Conservation (phyloP, 2,113 vertebrate species). For the Tragulus kanchil region DNA sequence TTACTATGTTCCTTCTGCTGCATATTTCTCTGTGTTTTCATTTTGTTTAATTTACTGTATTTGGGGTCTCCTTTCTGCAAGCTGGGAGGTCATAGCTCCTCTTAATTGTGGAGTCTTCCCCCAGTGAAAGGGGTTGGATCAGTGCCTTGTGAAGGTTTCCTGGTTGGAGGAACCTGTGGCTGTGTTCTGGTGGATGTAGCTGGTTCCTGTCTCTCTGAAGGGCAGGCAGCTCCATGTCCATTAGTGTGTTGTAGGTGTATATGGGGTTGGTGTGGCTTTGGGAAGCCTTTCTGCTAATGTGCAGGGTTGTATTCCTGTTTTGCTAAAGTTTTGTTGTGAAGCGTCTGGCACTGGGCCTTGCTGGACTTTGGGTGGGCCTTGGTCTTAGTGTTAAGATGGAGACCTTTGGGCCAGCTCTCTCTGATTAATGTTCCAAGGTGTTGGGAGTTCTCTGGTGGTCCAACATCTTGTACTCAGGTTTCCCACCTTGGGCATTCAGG, state of each 20-base stretch:
- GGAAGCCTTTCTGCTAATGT: neutral
- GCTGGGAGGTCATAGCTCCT: neutral
- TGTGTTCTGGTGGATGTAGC: neutral
- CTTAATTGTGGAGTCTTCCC: neutral
- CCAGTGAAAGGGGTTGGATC: neutral
- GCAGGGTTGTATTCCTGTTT: neutral
- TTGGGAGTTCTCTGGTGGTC: neutral
- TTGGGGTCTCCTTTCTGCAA: neutral
- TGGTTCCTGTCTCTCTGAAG: neutral
- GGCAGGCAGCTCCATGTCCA: neutral
- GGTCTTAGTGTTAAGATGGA: neutral
- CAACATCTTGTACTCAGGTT: neutral
- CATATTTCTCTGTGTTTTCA: neutral
- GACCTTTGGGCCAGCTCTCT: neutral
- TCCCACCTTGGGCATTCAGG: neutral
- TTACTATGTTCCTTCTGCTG: neutral
- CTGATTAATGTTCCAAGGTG: neutral
- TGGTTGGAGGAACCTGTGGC: neutral
- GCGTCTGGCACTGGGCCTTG: neutral
- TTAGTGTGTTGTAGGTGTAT: neutral
- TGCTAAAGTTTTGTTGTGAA: neutral
- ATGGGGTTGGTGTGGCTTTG: neutral
- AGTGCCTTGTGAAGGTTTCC: neutral
- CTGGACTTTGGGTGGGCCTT: neutral
- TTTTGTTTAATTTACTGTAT: neutral